These are phyloP conservation scores for Panzeria rudis DNA, from an alignment of 2,888 invertebrate species.

Conservation along the genomic window DNA sequence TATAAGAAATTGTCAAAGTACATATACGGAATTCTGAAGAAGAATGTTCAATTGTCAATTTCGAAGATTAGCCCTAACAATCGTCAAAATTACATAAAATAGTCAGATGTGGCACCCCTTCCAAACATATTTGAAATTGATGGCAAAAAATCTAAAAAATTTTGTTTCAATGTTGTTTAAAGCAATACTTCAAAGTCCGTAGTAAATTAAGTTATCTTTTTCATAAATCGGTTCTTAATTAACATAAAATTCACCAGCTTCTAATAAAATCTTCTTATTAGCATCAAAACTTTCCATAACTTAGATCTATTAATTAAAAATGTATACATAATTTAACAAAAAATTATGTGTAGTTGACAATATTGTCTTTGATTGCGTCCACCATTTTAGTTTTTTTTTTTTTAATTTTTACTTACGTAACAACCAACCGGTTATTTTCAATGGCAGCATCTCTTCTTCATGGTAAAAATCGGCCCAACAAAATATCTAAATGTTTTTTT, in stretches of 20 bases:
- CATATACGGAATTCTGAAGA: too few species aligned
- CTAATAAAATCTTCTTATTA: neutral
- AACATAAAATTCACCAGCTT: conserved; percentile 1
- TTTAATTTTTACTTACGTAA: conserved; percentile 41
- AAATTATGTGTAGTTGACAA: neutral
- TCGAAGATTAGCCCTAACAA: too few species aligned
- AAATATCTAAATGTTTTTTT: conserved; percentile 19
- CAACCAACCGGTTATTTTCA: conserved; percentile 45
- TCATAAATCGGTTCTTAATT: neutral
- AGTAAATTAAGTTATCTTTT: too few species aligned
- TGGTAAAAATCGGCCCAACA: conserved; percentile 31
- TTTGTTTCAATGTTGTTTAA: too few species aligned
- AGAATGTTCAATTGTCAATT: too few species aligned
- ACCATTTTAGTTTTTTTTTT: neutral
- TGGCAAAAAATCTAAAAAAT: too few species aligned
- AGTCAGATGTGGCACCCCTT: too few species aligned
- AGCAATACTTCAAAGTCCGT: too few species aligned
- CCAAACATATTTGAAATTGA: too few species aligned
- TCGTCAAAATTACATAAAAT: too few species aligned
- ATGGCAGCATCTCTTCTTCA: conserved; percentile 37
- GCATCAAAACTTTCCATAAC: neutral
- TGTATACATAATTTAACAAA: neutral
- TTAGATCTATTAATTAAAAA: neutral
- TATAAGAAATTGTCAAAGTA: too few species aligned
- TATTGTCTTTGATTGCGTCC: neutral